A percentile compares a stretch with the other conserved stretches of the same genome.
Evolutionary conservation across 2,797 vertebrate genomes (phyloP).

Genomic region (Sus cebifrons): DNA sequence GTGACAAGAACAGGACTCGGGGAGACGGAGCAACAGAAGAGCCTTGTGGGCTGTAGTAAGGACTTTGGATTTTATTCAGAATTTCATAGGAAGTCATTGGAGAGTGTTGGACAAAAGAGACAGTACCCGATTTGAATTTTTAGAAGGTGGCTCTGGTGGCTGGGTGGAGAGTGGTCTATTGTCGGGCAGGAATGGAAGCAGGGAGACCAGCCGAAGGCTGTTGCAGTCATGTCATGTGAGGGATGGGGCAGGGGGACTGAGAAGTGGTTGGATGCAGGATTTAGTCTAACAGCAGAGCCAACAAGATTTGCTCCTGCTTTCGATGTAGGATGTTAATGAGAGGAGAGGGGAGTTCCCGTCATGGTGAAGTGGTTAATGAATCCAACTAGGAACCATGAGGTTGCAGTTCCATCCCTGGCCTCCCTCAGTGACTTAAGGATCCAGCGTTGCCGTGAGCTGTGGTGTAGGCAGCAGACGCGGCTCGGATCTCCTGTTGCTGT

Average conservation of each 20-base stretch:
- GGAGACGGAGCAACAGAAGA: neutral
- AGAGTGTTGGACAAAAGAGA: conserved; percentile 35
- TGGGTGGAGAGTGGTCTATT: neutral
- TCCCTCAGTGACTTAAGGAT: too few relatives aligned
- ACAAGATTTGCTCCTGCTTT: neutral
- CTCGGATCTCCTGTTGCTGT: too few relatives aligned
- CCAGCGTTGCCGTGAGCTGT: too few relatives aligned
- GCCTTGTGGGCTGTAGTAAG: neutral
- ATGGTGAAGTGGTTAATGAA: too few relatives aligned
- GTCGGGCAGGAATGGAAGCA: neutral
- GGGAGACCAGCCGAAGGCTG: neutral
- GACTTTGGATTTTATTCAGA: conserved; percentile 8
- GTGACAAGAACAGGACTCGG: neutral
- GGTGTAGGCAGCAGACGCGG: too few relatives aligned
- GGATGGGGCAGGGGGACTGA: neutral
- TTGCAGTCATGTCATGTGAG: neutral
- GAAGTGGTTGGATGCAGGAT: neutral
- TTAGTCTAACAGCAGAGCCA: conserved; percentile 32
- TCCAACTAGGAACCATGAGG: too few relatives aligned
- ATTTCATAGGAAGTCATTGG: conserved; percentile 2
- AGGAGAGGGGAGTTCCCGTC: neutral
- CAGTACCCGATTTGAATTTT: conserved; percentile 18
- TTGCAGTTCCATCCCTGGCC: too few relatives aligned
- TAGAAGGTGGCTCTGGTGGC: neutral
- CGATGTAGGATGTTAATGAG: neutral